phyloP scores from a whole-genome alignment of 2,113 vertebrate species.

The Pitta sordida region DNA sequence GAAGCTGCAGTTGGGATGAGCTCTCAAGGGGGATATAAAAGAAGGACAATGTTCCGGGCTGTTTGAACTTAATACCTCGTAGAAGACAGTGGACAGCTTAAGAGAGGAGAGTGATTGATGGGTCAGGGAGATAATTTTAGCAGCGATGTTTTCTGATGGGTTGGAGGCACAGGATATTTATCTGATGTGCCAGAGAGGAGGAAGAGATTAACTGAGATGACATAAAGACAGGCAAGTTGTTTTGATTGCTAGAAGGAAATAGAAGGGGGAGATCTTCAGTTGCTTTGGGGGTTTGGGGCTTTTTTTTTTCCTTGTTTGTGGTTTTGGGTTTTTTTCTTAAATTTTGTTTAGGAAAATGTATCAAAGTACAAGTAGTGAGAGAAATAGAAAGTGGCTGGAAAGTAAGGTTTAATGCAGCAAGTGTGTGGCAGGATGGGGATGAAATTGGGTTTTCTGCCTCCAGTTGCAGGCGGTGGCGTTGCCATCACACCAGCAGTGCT shows the following conservation, averaged over 20 bases:
- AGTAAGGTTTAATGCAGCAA: background rate
- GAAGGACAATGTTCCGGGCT: background rate
- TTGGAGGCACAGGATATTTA: background rate
- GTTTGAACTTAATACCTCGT: background rate
- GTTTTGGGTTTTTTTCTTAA: background rate
- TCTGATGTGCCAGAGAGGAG: background rate
- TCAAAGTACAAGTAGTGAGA: background rate
- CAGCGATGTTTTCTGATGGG: background rate
- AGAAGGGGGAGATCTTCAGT: background rate
- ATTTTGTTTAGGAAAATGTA: background rate
- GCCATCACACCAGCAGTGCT: background rate
- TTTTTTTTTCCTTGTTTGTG: background rate
- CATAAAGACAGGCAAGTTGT: background rate
- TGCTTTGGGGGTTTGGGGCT: background rate
- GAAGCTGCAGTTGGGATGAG: background rate
- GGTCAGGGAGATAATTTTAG: constrained; percentile 19
- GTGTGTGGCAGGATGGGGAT: background rate
- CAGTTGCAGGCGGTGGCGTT: background rate
- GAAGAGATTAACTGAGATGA: background rate
- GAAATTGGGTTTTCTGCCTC: background rate
- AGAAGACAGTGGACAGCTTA: background rate
- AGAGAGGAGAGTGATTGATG: background rate
- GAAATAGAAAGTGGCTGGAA: background rate
- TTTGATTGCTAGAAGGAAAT: background rate
- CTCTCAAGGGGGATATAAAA: background rate